Conservation (phyloP, 2,888 invertebrate genomes). For the Camponotus fellah region DNA sequence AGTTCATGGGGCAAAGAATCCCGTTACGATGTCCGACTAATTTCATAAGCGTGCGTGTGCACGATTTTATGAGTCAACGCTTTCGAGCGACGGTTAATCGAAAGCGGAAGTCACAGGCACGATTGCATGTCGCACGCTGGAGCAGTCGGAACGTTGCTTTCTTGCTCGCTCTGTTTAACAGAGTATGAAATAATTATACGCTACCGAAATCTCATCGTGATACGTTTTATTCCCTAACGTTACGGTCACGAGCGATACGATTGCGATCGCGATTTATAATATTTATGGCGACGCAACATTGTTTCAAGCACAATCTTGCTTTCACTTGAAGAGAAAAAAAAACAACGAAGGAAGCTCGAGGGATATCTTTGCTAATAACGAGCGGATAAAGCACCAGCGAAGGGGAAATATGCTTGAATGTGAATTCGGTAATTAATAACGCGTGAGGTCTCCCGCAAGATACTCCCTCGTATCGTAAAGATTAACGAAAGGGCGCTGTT, state of each 20-base stretch:
- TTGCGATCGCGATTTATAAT: constrained; percentile 14
- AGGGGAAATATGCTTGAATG: background rate
- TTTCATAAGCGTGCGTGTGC: constrained; percentile 44
- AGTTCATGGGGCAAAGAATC: constrained; percentile 5
- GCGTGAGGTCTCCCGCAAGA: background rate
- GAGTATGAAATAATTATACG: constrained; percentile 53
- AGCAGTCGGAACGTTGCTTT: constrained; percentile 45
- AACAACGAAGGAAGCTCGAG: background rate
- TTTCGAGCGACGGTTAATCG: constrained; percentile 50
- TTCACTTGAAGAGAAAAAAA: constrained; percentile 15
- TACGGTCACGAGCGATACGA: constrained; percentile 8
- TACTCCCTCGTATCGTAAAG: background rate
- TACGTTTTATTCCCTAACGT: constrained; percentile 11
- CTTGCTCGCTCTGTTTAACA: constrained; percentile 53
- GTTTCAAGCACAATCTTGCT: constrained; percentile 11
- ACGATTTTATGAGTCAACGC: constrained; percentile 55
- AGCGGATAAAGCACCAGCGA: background rate
- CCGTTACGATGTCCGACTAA: constrained; percentile 50
- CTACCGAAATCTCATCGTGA: constrained; percentile 41
- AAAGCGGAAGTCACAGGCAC: constrained; percentile 55
- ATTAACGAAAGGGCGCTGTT: background rate
- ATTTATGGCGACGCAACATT: constrained; percentile 30
- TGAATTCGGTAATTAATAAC: constrained; percentile 24
- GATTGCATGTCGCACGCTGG: constrained; percentile 51
- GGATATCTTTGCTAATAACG: background rate